Evolutionary conservation across 2,888 invertebrate genomes (phyloP).

Genomic region (Melikaiella ostensackeni): DNA sequence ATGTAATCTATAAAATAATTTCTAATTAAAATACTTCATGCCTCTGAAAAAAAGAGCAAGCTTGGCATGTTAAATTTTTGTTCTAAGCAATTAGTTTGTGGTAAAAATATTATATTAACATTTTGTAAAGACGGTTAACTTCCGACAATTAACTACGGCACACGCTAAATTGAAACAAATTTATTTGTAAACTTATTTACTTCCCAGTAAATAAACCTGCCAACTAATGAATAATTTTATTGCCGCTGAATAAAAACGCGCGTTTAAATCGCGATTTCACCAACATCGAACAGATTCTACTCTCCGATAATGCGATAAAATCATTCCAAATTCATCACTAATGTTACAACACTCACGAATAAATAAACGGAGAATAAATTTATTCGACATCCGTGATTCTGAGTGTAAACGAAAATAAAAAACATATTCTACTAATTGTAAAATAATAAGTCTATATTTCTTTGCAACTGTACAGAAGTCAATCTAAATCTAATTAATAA

Average conservation of each 20-base stretch:
- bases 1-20: background rate
- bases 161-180: too few species aligned
- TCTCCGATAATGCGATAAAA: constrained; percentile 27
- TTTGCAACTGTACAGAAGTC: constrained; percentile 25
- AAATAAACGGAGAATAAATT: constrained; percentile 29
- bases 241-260: background rate
- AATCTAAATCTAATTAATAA: constrained; percentile 27
- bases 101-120: too few species aligned
- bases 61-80: too few species aligned
- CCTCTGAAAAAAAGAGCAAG: background rate
- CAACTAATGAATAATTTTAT: background rate
- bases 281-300: constrained; percentile 36
- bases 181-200: background rate
- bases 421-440: constrained; percentile 20
- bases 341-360: constrained; percentile 24
- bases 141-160: too few species aligned
- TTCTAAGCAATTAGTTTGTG: too few species aligned
- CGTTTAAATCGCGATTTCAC: constrained; percentile 4
- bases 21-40: background rate
- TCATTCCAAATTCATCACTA: constrained; percentile 34
- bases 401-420: constrained; percentile 30
- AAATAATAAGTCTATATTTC: constrained; percentile 24
- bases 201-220: background rate
- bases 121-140: too few species aligned
- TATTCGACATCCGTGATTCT: constrained; percentile 37